Evolutionary conservation across 2,113 vertebrate genomes (phyloP), one percentile per base, ranked within the genome.

Genomic region (Cottus gobio): DNA sequence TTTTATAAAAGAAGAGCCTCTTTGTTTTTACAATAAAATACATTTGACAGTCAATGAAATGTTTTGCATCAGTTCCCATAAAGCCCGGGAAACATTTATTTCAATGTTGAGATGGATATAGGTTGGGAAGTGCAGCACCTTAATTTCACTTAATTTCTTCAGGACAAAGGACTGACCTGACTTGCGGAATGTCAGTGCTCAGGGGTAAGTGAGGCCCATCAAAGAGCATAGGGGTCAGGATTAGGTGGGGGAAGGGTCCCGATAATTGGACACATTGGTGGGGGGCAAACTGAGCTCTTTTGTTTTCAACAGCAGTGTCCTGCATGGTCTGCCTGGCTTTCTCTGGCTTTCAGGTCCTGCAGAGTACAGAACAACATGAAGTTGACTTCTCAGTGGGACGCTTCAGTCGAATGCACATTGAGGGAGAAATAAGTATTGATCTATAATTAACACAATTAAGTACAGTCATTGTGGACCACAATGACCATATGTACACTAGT

Each of bases 261-360:
- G 42, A 89, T 95, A 94, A 94, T 94, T 92, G 86, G 83, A 85
- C 81, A 75, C 92, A 85, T 86, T 71, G 82, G 89, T 92, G 87
- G 87, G 24, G 79, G 65, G 73, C 87, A 91, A 93, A 94, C 92
- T 95, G 93, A 94, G 95, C 90, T 93, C 95, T 93, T 96, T 96
- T 94, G 91, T 93, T 89, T 95, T 89, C 88, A 93, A 95, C 95
- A 96, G 95, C 89, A 85, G 83, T 77, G 87, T 90, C 77, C 90
- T 85, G 90, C 92, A 91, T 91, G 93, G 93, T 95, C 90, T 72
- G 37, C 82, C 86, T 90, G 92, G 89, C 82, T 86, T 88, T 95
- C 92, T 90, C 71, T 82, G 74, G 71, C 72, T 80, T 75, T 71
- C 63, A 67, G 18, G 37, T 75, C 79, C 80, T 90, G 87, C 83